Evolutionary conservation across 2,797 vertebrate species (phyloP).

Genomic region (Chromis chromis): DNA sequence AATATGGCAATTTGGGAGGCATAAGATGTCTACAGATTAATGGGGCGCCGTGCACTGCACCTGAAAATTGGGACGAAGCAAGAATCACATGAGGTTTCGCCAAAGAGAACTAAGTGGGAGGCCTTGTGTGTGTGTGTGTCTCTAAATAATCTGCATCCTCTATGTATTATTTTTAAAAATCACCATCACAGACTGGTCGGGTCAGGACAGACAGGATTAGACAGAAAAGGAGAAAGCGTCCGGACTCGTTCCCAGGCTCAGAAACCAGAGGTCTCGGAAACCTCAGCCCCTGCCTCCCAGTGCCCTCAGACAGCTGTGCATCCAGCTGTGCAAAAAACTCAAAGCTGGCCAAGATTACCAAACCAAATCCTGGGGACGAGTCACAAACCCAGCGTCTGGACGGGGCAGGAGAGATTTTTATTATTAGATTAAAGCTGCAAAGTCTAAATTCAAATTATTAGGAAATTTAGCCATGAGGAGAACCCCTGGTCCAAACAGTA

Average conservation of each 20-base stretch:
- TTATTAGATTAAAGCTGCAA: background rate
- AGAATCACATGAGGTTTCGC: conserved; percentile 37
- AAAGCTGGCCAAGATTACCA: conserved; percentile 30
- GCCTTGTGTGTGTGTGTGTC: conserved; percentile 17
- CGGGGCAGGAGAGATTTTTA: too few relatives aligned
- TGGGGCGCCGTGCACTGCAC: conserved; percentile 15
- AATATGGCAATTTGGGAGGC: conserved; percentile 36
- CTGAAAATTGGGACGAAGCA: conserved; percentile 48
- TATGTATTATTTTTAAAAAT: conserved; percentile 12
- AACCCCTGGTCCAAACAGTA: too few relatives aligned
- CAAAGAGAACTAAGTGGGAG: conserved; percentile 8
- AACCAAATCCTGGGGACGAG: conserved; percentile 10
- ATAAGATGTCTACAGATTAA: conserved; percentile 50
- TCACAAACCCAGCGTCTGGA: background rate
- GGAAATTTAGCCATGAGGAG: too few relatives aligned
- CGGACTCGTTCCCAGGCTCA: conserved; percentile 26
- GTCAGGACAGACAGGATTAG: conserved; percentile 23
- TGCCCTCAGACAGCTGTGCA: conserved; percentile 58
- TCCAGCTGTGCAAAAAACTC: conserved; percentile 57
- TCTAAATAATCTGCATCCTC: conserved; percentile 23
- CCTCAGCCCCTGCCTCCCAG: background rate
- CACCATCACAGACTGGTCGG: conserved; percentile 4
- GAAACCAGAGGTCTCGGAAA: conserved; percentile 25
- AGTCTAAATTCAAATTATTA: too few relatives aligned
- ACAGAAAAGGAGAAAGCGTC: background rate